Evolutionary conservation across 2,888 invertebrate genomes (phyloP), one percentile per base, ranked within the genome.

Genomic region (Lepas anatifera): DNA sequence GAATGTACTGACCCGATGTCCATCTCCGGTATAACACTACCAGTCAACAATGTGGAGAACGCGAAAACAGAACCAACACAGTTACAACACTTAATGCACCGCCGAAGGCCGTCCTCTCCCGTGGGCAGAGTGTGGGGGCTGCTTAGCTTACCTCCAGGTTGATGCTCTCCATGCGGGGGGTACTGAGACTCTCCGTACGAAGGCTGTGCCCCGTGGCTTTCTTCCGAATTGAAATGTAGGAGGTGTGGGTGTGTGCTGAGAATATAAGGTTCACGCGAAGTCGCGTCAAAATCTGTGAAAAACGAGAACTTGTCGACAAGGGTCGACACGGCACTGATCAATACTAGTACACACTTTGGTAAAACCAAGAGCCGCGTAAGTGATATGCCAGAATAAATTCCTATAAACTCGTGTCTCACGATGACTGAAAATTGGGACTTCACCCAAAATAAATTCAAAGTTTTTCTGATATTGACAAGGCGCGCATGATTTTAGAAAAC

Each of bases 181-280:
- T 3, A 25, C n/a, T 39, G n/a, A 39, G 25, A 10, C 25, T 66
- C 39, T 66, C 39, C 39, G 25, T 66, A 3, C 39, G 39, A 25
- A 66, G 25, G 6, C 66, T 37, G 37, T 70, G 68, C 27, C 50
- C 72, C 7, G 71, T 58, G 25, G 69, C 32, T 35, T 71, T 73
- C 10, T 68, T 68, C 3, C 70, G 71, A 22, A 69, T 69, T 35
- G 73, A 73, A 43, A 74, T 68, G 58, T 71, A 73, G 11, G 75
- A 81, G 73, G 77, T 77, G 74, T 83, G 82, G 75, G 80, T 80
- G 73, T 83, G 82, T 25, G 79, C 82, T 39, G 81, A 79, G 39
- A 83, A 76, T 64, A 82, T 78, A 27, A 82, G 72, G 71, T 67
- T 71, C 68, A 66, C 25, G 32, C 39, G 67, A 64, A n/a, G 68